These are phyloP conservation scores for Drosophila sp. DNA, from an alignment of 1,140 invertebrate species.

Conservation along the genomic window DNA sequence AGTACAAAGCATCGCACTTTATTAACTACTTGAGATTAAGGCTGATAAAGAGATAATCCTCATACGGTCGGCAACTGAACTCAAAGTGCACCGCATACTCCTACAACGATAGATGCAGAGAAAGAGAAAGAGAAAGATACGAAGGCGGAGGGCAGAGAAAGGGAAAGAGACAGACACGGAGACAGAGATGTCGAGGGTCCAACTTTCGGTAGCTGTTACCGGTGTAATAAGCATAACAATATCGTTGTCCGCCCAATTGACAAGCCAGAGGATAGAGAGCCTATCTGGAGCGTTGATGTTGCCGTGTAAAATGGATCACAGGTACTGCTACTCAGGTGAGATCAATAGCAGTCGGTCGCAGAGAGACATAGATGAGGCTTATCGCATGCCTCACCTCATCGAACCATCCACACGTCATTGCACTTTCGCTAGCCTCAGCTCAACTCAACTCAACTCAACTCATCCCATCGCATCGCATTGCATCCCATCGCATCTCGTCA, in stretches of 20 bases:
- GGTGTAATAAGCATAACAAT: conserved; percentile 84
- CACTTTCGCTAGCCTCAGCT: conserved; percentile 60
- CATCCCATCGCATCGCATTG: neutral
- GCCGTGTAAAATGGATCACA: conserved; percentile 77
- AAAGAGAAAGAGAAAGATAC: neutral
- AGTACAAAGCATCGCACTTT: conserved; percentile 84
- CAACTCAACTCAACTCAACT: conserved; percentile 6
- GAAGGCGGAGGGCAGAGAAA: neutral
- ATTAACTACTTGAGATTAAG: conserved; percentile 85
- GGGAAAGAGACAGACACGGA: neutral
- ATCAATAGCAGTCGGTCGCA: conserved; percentile 75
- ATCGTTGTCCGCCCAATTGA: conserved; percentile 82
- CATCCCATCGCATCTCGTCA: neutral
- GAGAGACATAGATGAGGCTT: conserved; percentile 58
- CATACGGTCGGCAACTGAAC: conserved; percentile 65
- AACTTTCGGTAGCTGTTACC: conserved; percentile 71
- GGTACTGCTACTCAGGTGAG: conserved; percentile 71
- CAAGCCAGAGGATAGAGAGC: conserved; percentile 49
- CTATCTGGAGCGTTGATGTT: conserved; percentile 59
- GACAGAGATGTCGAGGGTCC: conserved; percentile 12
- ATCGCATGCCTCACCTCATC: conserved; percentile 37
- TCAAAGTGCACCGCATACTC: conserved; percentile 63
- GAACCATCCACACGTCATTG: conserved; percentile 73
- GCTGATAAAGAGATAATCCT: conserved; percentile 84
- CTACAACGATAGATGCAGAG: conserved; percentile 36